A percentile compares a stretch with the other conserved stretches of the same genome.
phyloP scores from a whole-genome alignment of 1,140 invertebrate species.

The Pseudomyrmex concolor region DNA sequence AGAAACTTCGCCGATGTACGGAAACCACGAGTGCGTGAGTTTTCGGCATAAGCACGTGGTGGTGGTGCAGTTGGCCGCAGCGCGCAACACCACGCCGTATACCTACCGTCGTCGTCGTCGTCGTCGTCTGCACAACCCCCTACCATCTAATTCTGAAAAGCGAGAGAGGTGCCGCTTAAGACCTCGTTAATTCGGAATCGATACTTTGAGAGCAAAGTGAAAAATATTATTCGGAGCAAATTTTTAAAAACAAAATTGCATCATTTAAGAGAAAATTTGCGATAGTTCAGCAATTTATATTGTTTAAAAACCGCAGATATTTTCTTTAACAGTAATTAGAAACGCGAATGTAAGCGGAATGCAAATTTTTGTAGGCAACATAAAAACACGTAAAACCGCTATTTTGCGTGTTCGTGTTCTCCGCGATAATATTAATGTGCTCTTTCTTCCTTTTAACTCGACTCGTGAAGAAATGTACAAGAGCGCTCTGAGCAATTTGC shows the following conservation, averaged over 20 bases:
- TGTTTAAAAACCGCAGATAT: neutral
- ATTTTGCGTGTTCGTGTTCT: constrained; percentile 16
- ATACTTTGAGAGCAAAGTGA: constrained; percentile 13
- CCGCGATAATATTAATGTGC: neutral
- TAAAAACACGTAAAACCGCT: constrained; percentile 3
- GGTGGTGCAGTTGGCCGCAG: constrained; percentile 19
- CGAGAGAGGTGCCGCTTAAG: constrained; percentile 2
- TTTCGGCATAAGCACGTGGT: constrained; percentile 36
- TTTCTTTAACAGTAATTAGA: neutral
- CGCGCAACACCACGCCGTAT: constrained; percentile 2
- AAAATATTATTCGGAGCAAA: neutral
- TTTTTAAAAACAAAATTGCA: constrained; percentile 56
- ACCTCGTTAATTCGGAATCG: constrained; percentile 72
- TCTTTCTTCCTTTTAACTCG: constrained; percentile 25
- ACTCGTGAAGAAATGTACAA: neutral
- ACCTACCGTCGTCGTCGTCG: neutral
- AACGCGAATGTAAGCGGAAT: neutral
- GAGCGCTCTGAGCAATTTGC: constrained; percentile 38
- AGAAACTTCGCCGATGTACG: constrained; percentile 76
- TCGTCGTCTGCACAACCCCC: too few relatives aligned
- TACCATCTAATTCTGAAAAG: constrained; percentile 3
- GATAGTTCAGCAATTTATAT: constrained; percentile 17
- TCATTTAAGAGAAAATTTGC: constrained; percentile 1
- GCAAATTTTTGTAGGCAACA: neutral
- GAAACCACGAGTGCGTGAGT: constrained; percentile 63